phyloP scores from a whole-genome alignment of 1,140 invertebrate species.

The Centruroides vittatus region DNA sequence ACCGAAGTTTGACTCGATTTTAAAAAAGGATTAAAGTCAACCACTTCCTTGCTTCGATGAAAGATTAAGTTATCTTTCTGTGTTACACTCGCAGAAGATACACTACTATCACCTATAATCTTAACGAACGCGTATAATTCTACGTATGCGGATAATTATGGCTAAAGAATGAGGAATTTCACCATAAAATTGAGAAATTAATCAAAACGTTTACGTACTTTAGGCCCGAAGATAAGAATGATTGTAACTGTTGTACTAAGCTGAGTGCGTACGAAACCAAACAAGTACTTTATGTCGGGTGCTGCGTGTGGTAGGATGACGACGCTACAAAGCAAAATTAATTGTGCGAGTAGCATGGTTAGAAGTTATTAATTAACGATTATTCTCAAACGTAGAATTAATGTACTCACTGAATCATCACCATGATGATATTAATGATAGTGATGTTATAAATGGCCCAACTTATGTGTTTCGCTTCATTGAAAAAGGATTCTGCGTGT shows the following conservation, averaged over 20 bases:
- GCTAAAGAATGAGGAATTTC: too few species aligned
- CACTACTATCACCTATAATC: too few species aligned
- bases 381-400: too few species aligned
- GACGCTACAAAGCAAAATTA: slow-evolving; percentile 41
- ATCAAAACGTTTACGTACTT: slow-evolving; percentile 37
- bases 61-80: too few species aligned
- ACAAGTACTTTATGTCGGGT: slow-evolving; percentile 72
- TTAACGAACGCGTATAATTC: too few species aligned
- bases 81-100: too few species aligned
- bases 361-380: too few species aligned
- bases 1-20: too few species aligned
- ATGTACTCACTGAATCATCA: slow-evolving; percentile 74
- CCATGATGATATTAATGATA: slow-evolving; percentile 75
- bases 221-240: slow-evolving; percentile 67
- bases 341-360: too few species aligned
- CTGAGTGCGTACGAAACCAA: slow-evolving; percentile 73
- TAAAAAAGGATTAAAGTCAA: too few species aligned
- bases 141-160: too few species aligned
- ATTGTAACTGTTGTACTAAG: slow-evolving; percentile 72
- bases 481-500: slow-evolving; percentile 80
- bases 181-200: background rate
- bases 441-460: slow-evolving; percentile 90
- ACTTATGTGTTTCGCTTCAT: slow-evolving; percentile 78
- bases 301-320: slow-evolving; percentile 68
- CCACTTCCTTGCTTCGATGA: too few species aligned